phyloP scores from a whole-genome alignment of 2,888 invertebrate species.

The Thera britannica region DNA sequence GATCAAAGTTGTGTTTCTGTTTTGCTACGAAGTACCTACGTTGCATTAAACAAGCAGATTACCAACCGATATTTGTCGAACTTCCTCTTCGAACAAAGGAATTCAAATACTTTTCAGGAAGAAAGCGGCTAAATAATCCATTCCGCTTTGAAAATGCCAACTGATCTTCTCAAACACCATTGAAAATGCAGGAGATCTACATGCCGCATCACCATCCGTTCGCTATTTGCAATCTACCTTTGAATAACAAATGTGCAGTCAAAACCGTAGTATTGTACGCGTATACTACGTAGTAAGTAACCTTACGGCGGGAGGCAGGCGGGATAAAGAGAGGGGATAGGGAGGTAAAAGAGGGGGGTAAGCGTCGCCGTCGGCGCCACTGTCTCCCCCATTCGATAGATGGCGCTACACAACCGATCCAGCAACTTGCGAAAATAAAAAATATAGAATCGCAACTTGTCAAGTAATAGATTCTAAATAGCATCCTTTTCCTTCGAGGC shows the following conservation, averaged over 20 bases:
- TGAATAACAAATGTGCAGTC: constrained; percentile 41
- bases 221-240: constrained; percentile 31
- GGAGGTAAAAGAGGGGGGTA: constrained; percentile 8
- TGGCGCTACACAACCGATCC: constrained; percentile 72
- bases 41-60: too few relatives aligned
- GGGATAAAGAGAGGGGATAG: constrained; percentile 30
- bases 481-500: constrained; percentile 28
- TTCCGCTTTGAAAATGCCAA: constrained; percentile 5
- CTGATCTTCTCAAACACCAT: constrained; percentile 15
- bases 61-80: background rate
- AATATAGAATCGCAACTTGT: constrained; percentile 44
- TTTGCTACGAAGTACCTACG: too few relatives aligned
- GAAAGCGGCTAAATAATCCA: background rate
- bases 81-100: background rate
- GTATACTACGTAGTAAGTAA: constrained; percentile 57
- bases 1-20: too few relatives aligned
- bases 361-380: constrained; percentile 13
- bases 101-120: background rate
- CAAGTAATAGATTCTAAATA: constrained; percentile 48
- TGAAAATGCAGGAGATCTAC: constrained; percentile 26
- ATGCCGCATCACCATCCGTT: constrained; percentile 28
- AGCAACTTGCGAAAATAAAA: constrained; percentile 54
- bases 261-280: constrained; percentile 45
- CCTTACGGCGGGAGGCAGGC: constrained; percentile 24
- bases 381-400: constrained; percentile 62